Base-by-base conservation (phyloP, 2,113 vertebrate genomes). In the Strix aluco region DNA sequence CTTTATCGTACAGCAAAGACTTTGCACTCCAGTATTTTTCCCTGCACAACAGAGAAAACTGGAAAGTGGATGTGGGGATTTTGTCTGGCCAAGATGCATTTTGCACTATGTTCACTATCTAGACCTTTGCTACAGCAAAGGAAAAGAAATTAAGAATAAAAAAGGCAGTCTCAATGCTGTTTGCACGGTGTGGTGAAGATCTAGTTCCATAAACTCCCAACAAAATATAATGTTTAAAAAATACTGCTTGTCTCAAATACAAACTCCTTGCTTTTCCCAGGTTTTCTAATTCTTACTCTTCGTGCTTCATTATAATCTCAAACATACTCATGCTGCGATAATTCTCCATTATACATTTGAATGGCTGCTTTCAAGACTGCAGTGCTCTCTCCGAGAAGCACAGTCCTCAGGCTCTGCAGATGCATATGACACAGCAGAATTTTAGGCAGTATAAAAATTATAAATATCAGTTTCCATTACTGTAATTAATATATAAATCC, bases 401-500 rank as follows among this genome's bases (percentile, higher is more conserved):
- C 67, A 63, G 88, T 83, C 88, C 91, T 63, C 63, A 40, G 84
- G 87, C 95, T 96, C 96, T 94, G 91, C 91, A 94, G 96, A 94
- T 94, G 95, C 82, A 21, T 88, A 92, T 93, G 96, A 96, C 96
- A 89, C 96, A 94, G 96, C 93, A 96, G 91, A 95, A 97, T 96
- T 94, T 88, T 91, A 94, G 90, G 92, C 95, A 88, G 65, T 95
- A 84, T 90, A 89, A 94, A 93, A 97, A 90, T 90, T 90, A 79
- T 90, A 96, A 96, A 96, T 94, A 94, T 97, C 94, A 32, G 67
- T 92, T 95, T 97, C 96, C 94, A 96, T 97, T 97, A 97, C 94
- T 69, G 66, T 97, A 96, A 96, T 96, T 96, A 81, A 95, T 82
- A 46, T 96, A 97, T 97, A 96, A 97, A 96, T 97, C 92, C 88